phyloP scores from a whole-genome alignment of 2,797 vertebrate genomes.

The Phoxinus dragarum region DNA sequence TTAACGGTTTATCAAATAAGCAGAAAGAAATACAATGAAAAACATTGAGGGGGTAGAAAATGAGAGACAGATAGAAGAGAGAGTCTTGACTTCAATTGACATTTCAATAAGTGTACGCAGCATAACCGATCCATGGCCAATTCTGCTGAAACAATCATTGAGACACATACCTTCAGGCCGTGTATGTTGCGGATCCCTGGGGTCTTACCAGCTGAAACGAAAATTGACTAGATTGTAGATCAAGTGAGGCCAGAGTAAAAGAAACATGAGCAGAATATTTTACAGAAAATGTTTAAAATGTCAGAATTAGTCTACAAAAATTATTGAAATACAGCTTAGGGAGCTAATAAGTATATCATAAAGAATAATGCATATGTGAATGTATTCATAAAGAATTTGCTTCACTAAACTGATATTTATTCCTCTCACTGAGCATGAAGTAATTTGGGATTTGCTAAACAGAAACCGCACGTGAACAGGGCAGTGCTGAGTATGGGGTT shows the following conservation, averaged over 20 bases:
- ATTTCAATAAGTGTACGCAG: constrained; percentile 99
- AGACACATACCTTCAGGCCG: constrained; percentile 99
- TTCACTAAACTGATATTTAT: background rate
- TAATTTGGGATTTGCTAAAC: background rate
- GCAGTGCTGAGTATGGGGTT: constrained; percentile 4
- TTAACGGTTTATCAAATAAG: background rate
- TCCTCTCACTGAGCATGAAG: background rate
- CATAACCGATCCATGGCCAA: constrained; percentile 94
- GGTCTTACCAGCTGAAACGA: constrained; percentile 99
- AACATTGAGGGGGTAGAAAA: constrained; percentile 11
- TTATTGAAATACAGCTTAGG: background rate
- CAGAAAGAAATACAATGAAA: constrained; percentile 16
- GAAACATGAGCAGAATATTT: constrained; percentile 93
- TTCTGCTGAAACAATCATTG: constrained; percentile 98
- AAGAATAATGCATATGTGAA: background rate
- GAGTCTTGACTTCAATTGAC: constrained; percentile 96
- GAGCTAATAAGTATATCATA: constrained; percentile 26
- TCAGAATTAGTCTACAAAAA: constrained; percentile 90
- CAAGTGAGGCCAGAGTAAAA: constrained; percentile 97
- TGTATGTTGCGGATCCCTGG: constrained; percentile 99
- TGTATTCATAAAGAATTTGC: background rate
- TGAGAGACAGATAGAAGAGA: constrained; percentile 26
- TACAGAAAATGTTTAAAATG: constrained; percentile 66
- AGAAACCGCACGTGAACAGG: background rate
- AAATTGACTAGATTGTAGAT: constrained; percentile 99